Evolutionary conservation across 2,888 invertebrate species (phyloP).

Genomic region (Byasa hedistus): DNA sequence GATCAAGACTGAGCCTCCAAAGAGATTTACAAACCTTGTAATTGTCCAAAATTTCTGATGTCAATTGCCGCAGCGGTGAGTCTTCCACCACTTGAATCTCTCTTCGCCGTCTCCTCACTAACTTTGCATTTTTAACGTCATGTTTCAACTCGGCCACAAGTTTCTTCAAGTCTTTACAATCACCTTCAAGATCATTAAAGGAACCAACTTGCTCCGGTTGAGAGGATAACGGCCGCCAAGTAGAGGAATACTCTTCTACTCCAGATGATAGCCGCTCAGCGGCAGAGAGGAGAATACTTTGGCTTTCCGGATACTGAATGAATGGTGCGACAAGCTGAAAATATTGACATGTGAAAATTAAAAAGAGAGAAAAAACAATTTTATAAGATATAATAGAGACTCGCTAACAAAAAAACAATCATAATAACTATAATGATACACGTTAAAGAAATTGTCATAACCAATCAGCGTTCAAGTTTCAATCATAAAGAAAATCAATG

Average conservation of each 20-base stretch:
- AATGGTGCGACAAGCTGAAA: slow-evolving; percentile 56
- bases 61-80: slow-evolving; percentile 54
- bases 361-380: not conserved
- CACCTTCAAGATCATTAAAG: slow-evolving; percentile 39
- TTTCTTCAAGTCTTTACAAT: slow-evolving; percentile 39
- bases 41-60: slow-evolving; percentile 54
- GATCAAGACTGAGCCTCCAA: too few relatives aligned
- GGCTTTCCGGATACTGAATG: slow-evolving; percentile 51
- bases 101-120: slow-evolving; percentile 43
- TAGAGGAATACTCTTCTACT: slow-evolving; percentile 42
- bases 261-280: slow-evolving; percentile 44
- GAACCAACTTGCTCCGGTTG: slow-evolving; percentile 36
- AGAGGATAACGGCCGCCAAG: slow-evolving; percentile 43
- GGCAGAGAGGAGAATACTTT: slow-evolving; percentile 47
- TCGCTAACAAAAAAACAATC: too few relatives aligned
- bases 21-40: slow-evolving; percentile 46
- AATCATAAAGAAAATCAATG: too few relatives aligned
- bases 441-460: too few relatives aligned
- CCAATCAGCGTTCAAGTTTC: too few relatives aligned
- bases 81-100: slow-evolving; percentile 51
- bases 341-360: too few relatives aligned
- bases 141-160: slow-evolving; percentile 44
- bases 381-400: not conserved
- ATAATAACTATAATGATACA: too few relatives aligned
- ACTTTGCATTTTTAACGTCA: slow-evolving; percentile 45